These are phyloP conservation scores for Cotesia glomerata DNA, from an alignment of 1,140 invertebrate species.

Conservation along the genomic window DNA sequence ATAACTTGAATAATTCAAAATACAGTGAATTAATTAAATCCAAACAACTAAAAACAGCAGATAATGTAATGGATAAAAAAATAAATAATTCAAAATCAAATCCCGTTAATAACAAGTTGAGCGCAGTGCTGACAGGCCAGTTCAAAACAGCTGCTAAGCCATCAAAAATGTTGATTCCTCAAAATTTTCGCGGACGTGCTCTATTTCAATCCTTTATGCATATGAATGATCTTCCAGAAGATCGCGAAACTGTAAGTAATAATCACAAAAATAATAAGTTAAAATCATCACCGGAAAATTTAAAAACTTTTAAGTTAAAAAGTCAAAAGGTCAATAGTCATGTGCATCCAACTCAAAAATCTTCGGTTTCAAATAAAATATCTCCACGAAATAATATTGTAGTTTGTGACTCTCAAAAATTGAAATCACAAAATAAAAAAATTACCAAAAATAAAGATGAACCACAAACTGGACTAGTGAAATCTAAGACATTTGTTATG, in stretches of 20 bases:
- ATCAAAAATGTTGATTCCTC: constrained; percentile 10
- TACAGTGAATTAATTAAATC: background rate
- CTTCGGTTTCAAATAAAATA: too few species aligned
- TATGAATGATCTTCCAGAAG: too few species aligned
- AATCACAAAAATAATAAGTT: background rate
- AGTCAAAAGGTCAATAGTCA: too few species aligned
- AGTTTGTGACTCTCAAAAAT: too few species aligned
- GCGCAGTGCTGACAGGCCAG: background rate
- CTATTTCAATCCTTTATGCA: background rate
- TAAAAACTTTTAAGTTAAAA: too few species aligned
- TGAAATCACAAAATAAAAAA: too few species aligned
- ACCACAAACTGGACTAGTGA: background rate
- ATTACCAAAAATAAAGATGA: too few species aligned
- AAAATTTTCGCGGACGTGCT: background rate
- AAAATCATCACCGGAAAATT: too few species aligned
- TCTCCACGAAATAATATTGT: too few species aligned
- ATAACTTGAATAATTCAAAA: background rate
- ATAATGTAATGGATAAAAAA: background rate
- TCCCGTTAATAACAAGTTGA: background rate
- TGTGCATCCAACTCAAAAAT: too few species aligned
- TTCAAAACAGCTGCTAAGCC: background rate
- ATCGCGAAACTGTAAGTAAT: too few species aligned
- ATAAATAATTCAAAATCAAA: background rate
- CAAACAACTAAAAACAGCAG: background rate
- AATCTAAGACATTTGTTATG: background rate